Evolutionary conservation across 2,113 vertebrate genomes (phyloP).

Genomic region (Corythoichthys haematopterus): DNA sequence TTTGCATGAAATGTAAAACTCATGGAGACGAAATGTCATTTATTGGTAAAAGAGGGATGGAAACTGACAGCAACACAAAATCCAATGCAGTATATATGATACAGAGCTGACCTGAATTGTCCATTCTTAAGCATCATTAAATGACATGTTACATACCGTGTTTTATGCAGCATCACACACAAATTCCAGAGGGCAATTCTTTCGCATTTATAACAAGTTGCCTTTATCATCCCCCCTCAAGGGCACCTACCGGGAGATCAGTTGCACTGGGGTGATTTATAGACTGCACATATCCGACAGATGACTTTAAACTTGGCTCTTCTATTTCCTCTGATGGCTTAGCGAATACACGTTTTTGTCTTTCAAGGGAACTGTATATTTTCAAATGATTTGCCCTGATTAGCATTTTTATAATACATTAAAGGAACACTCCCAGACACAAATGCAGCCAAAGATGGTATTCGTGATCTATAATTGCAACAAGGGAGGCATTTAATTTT

Average conservation of each 20-base stretch:
- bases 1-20: not conserved
- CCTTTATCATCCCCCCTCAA: not conserved
- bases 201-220: not conserved
- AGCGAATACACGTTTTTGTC: constrained; percentile 23
- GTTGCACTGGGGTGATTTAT: constrained; percentile 36
- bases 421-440: not conserved
- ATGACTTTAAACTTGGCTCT: constrained; percentile 34
- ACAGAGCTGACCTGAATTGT: not conserved
- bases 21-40: not conserved
- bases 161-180: not conserved
- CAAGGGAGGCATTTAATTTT: constrained; percentile 32
- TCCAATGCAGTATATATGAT: not conserved
- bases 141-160: not conserved
- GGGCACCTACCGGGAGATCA: not conserved
- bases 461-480: constrained; percentile 7
- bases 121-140: not conserved
- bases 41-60: not conserved
- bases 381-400: constrained; percentile 25
- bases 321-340: constrained; percentile 31
- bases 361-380: constrained; percentile 31
- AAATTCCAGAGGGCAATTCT: not conserved
- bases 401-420: constrained; percentile 18
- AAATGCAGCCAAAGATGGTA: not conserved
- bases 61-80: not conserved
- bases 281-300: constrained; percentile 20